Base-by-base conservation (phyloP, 1,140 invertebrate species). In the Drosophila malerkotliana region DNA sequence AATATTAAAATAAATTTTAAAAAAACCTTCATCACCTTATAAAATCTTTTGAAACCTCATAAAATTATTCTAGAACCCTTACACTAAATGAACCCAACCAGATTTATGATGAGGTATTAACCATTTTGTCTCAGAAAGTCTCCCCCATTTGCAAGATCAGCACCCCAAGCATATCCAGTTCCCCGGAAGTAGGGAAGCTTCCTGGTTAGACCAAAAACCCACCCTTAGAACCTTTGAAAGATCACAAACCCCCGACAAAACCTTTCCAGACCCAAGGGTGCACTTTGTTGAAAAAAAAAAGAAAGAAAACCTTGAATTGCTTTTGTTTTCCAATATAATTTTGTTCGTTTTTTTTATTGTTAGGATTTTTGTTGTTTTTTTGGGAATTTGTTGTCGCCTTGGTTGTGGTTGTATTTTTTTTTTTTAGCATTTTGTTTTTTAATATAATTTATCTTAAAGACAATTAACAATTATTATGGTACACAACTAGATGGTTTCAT, bases 371-470 rank as follows among this genome's bases (percentile, higher is more conserved):
- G 48, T 45, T 61, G 58, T 55, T 32, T 63, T 63, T 51, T 32
- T 64, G 69, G 49, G 32, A 66, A 67, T 62, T 61, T 37, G 18
- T 72, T 73, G 61, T 76, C 41, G 62, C 55, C 53, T 59, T 55
- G 44, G 28, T 59, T 49, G 53, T 54, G 34, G 73, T 55, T 61
- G 14, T 34, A 39, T 15, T 68, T 81, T 68, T 51, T 81, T 68
- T 51, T 64, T 18, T 32, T 44, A 41, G 14, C 44, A 24, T 67
- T 57, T 63, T 61, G 49, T 77, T 79, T 41, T 41, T n/a, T 41
- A 41, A 69, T 69, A 79, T 84, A 79, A 77, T 87, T 87, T 80
- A 85, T 85, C 77, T 85, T 85, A 87, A 74, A 85, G 82, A 87
- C 82, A 85, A 64, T 85, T 85, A 85, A 87, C 82, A 87, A 85